Evolutionary conservation across 2,888 invertebrate species (phyloP).

Genomic region (Marronus borbonicus): DNA sequence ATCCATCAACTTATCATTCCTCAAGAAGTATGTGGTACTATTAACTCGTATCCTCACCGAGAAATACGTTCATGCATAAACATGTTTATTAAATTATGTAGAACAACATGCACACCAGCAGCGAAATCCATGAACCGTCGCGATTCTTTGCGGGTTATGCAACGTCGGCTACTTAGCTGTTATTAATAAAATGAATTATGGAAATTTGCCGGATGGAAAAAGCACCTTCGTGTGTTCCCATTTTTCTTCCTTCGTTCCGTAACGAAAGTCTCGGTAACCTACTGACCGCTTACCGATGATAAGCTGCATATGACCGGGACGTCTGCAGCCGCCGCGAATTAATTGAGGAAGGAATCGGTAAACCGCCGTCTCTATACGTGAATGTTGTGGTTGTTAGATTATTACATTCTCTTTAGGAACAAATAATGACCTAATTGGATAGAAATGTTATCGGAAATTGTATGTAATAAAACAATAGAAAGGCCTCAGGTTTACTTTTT

Average conservation of each 20-base stretch:
- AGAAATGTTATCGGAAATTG: neutral
- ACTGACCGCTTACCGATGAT: conserved; percentile 24
- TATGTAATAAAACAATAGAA: no score
- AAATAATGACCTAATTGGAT: neutral
- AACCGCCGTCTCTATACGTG: neutral
- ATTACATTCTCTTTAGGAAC: neutral
- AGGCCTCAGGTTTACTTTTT: no score
- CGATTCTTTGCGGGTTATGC: neutral
- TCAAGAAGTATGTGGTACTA: neutral
- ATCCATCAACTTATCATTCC: neutral
- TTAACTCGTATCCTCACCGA: neutral
- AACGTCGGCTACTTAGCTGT: neutral
- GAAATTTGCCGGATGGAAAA: conserved; percentile 17
- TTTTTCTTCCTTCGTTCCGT: neutral
- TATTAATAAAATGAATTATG: conserved; percentile 39
- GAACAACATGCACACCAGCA: conserved; percentile 13
- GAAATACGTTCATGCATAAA: neutral
- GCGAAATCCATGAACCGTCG: neutral
- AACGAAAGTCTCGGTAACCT: conserved; percentile 13
- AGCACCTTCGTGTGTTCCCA: conserved; percentile 32
- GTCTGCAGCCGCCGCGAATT: neutral
- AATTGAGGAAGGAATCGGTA: neutral
- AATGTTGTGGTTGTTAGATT: no score
- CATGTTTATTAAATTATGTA: conserved; percentile 20
- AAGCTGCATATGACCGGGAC: neutral